Conservation (phyloP, 1,140 invertebrate genomes). For the Neodiprion lecontei region DNA sequence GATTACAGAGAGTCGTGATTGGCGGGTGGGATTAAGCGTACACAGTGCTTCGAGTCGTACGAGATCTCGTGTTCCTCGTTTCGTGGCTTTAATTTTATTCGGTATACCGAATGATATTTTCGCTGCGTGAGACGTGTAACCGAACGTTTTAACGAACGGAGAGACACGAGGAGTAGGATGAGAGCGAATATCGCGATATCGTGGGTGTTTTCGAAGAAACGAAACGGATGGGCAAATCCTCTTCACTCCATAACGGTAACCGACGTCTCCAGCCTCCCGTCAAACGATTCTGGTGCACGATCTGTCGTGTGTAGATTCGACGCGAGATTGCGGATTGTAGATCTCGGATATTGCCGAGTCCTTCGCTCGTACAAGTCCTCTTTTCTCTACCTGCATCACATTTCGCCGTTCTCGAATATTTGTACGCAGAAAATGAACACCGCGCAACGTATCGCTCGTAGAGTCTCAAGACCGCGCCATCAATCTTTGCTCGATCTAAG, state of each 20-base stretch:
- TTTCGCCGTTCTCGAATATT: no score
- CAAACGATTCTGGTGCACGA: no score
- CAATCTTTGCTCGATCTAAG: background rate
- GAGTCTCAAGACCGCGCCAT: background rate
- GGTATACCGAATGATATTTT: background rate
- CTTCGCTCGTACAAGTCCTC: no score
- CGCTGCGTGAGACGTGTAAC: background rate
- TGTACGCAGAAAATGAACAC: no score
- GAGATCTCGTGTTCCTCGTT: background rate
- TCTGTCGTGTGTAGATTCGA: background rate
- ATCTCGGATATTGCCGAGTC: background rate
- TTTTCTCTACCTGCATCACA: no score
- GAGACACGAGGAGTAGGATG: no score
- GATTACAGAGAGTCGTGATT: background rate
- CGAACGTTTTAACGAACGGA: background rate
- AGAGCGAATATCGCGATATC: no score
- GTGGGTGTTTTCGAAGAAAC: no score
- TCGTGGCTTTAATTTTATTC: background rate
- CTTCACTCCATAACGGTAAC: no score
- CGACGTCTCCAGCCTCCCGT: no score
- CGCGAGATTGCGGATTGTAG: background rate
- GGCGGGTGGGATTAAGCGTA: background rate
- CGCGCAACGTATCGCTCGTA: no score
- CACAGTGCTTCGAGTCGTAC: background rate
- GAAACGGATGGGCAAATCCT: no score